Evolutionary conservation across 2,888 invertebrate species (phyloP).

Genomic region (Proisotoma minuta): DNA sequence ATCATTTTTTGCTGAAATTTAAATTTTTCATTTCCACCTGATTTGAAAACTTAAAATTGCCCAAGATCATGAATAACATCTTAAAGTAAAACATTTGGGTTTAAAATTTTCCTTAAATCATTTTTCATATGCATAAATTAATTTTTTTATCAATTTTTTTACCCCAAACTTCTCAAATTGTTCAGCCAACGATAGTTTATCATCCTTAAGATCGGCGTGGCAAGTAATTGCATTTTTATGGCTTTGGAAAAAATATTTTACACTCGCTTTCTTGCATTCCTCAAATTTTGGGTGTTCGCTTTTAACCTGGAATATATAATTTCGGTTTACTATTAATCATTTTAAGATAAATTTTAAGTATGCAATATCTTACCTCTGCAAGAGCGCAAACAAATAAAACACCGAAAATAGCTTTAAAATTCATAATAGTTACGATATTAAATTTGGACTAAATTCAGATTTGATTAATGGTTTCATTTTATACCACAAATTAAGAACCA

Average conservation of each 20-base stretch:
- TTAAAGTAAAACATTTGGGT: neutral
- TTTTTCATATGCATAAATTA: neutral
- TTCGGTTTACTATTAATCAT: neutral
- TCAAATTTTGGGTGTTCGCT: conserved; percentile 9
- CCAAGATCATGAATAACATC: too few relatives aligned
- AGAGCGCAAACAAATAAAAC: too few relatives aligned
- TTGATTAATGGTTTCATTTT: too few relatives aligned
- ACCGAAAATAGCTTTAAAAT: too few relatives aligned
- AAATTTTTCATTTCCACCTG: too few relatives aligned
- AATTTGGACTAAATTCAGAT: too few relatives aligned
- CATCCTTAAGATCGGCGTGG: conserved; percentile 30
- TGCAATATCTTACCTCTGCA: too few relatives aligned
- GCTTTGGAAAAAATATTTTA: conserved; percentile 23
- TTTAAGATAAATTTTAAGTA: neutral
- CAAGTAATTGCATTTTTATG: conserved; percentile 31
- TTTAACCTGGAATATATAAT: neutral
- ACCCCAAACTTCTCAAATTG: conserved; percentile 34
- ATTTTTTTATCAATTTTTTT: neutral
- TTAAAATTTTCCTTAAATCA: too few relatives aligned
- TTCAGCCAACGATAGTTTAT: conserved; percentile 19
- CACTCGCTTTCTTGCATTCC: conserved; percentile 27
- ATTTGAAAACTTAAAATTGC: too few relatives aligned
- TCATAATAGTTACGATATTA: too few relatives aligned
- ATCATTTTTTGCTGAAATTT: neutral
- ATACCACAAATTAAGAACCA: too few relatives aligned